Evolutionary conservation across 2,888 invertebrate species (phyloP).

Genomic region (Habrosyne pyritoides): DNA sequence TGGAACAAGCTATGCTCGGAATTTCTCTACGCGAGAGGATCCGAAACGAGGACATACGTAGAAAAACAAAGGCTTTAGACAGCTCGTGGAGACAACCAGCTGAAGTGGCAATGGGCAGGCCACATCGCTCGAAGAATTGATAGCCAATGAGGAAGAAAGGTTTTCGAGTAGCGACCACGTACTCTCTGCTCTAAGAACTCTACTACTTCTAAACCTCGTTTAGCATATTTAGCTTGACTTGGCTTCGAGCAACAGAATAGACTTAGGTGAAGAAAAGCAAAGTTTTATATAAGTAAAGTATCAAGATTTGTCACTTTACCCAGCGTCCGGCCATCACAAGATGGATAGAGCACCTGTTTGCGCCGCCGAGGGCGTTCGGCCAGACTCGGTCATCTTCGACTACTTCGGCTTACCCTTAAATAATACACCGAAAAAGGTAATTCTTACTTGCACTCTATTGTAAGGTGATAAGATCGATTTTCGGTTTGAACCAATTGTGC

Average conservation of each 20-base stretch:
- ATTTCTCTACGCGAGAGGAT: too few relatives aligned
- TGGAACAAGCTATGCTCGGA: too few relatives aligned
- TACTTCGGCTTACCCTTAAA: slow-evolving; percentile 29
- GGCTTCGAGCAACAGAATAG: too few relatives aligned
- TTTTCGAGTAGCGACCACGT: too few relatives aligned
- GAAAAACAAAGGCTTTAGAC: too few relatives aligned
- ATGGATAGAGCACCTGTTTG: slow-evolving; percentile 73
- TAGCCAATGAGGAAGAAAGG: too few relatives aligned
- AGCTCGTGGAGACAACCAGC: too few relatives aligned
- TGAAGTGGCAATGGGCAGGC: too few relatives aligned
- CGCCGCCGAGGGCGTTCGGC: slow-evolving; percentile 61
- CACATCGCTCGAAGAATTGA: too few relatives aligned
- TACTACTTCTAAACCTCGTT: too few relatives aligned
- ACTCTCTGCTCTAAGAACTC: too few relatives aligned
- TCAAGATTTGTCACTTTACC: slow-evolving; percentile 36
- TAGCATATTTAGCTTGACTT: neutral
- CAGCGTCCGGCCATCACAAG: slow-evolving; percentile 68
- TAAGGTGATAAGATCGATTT: slow-evolving; percentile 7
- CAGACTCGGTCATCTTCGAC: slow-evolving; percentile 46
- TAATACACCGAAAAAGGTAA: slow-evolving; percentile 5
- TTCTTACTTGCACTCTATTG: slow-evolving; percentile 7
- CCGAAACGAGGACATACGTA: too few relatives aligned
- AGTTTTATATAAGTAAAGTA: slow-evolving; percentile 37
- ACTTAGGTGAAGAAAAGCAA: neutral
- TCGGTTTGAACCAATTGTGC: slow-evolving; percentile 14